These are phyloP conservation scores for Phrynocephalus guinanensis DNA, from an alignment of 2,797 vertebrate species.

Conservation along the genomic window DNA sequence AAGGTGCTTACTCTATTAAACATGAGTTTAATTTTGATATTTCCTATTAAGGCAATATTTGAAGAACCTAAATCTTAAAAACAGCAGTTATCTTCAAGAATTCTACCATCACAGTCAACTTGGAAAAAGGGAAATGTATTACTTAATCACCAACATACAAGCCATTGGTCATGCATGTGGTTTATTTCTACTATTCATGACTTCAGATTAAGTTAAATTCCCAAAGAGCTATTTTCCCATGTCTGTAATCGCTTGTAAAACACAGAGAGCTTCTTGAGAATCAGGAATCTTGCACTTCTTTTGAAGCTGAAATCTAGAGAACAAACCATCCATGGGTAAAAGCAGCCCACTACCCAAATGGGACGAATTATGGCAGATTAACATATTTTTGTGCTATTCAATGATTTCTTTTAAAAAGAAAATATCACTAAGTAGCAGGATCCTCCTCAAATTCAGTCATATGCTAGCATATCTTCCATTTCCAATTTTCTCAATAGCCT, in stretches of 20 bases:
- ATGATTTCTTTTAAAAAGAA: neutral
- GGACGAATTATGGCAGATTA: neutral
- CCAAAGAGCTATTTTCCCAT: neutral
- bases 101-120: slow-evolving; percentile 10
- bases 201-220: slow-evolving; percentile 9
- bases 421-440: neutral
- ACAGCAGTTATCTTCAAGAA: neutral
- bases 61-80: neutral
- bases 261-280: neutral
- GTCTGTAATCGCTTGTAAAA: neutral
- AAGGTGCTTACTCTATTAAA: slow-evolving; percentile 13
- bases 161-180: neutral
- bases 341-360: neutral
- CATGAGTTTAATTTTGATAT: neutral
- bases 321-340: neutral
- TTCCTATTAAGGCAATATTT: neutral
- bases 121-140: neutral
- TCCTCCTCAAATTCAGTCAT: neutral
- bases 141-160: slow-evolving; percentile 25
- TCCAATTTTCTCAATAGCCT: neutral
- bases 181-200: neutral
- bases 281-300: neutral
- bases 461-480: neutral
- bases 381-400: slow-evolving; percentile 5
- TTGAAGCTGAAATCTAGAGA: neutral